phyloP scores from a whole-genome alignment of 2,888 invertebrate genomes.

The Cabera pusaria region DNA sequence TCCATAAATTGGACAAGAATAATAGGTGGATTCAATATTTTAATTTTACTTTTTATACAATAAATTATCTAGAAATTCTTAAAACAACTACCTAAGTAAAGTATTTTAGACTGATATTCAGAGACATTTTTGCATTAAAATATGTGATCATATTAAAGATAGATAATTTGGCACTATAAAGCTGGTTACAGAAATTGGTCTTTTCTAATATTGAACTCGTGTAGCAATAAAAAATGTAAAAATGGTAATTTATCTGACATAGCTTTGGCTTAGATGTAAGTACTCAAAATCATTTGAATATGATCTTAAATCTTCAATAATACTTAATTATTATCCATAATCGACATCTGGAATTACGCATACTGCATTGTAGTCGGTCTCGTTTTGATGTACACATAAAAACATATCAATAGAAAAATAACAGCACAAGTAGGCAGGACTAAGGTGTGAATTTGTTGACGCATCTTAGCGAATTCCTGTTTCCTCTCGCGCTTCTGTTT shows the following conservation, averaged over 20 bases:
- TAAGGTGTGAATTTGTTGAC: conserved; percentile 90
- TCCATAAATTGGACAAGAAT: conserved; percentile 3
- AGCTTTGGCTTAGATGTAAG: too few relatives aligned
- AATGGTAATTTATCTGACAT: too few relatives aligned
- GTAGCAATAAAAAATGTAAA: too few relatives aligned
- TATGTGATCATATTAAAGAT: too few relatives aligned
- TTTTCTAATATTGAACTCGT: too few relatives aligned
- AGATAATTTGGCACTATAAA: too few relatives aligned
- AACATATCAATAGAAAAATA: conserved; percentile 87
- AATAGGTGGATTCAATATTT: conserved; percentile 5
- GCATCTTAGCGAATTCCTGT: conserved; percentile 91
- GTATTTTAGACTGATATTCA: too few relatives aligned
- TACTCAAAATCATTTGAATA: too few relatives aligned
- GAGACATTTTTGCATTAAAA: too few relatives aligned
- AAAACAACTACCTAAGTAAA: not conserved
- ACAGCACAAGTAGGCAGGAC: conserved; percentile 89
- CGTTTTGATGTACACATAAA: conserved; percentile 91
- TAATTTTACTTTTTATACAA: conserved; percentile 7
- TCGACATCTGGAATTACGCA: conserved; percentile 56
- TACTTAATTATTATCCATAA: too few relatives aligned
- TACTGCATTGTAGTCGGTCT: conserved; percentile 83
- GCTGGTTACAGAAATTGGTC: too few relatives aligned
- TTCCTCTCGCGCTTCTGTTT: conserved; percentile 93
- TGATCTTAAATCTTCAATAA: too few relatives aligned
- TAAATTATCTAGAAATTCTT: not conserved